phyloP scores from a whole-genome alignment of 2,888 invertebrate species.

The Altica lythri region DNA sequence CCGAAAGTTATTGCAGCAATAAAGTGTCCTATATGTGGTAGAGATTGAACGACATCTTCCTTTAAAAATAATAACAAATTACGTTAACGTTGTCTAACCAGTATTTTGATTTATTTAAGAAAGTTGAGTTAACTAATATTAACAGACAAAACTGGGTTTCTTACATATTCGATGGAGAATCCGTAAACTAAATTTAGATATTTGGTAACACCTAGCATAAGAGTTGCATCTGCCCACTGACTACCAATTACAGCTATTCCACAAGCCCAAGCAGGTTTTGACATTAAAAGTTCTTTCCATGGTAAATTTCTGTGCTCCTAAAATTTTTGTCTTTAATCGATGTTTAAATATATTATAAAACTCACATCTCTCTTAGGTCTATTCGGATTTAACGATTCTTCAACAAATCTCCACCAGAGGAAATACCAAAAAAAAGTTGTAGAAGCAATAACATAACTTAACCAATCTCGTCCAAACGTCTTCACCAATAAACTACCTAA shows the following conservation, averaged over 20 bases:
- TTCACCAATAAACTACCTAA: constrained; percentile 61
- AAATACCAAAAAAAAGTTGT: constrained; percentile 62
- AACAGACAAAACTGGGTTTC: constrained; percentile 1
- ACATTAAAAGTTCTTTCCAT: constrained; percentile 61
- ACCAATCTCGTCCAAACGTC: constrained; percentile 60
- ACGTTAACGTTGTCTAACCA: neutral
- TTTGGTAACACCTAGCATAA: constrained; percentile 64
- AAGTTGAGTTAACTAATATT: neutral
- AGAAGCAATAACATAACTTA: constrained; percentile 60
- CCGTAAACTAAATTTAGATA: constrained; percentile 65
- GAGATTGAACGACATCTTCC: constrained; percentile 62
- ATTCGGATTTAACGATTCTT: constrained; percentile 60
- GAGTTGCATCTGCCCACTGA: constrained; percentile 65
- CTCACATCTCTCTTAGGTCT: constrained; percentile 56
- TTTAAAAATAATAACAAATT: constrained; percentile 37
- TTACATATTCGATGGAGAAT: constrained; percentile 63
- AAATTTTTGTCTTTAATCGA: neutral
- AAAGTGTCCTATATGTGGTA: constrained; percentile 64
- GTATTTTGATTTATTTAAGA: neutral
- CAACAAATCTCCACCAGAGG: constrained; percentile 62
- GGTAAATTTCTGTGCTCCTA: constrained; percentile 58
- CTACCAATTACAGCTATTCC: constrained; percentile 64
- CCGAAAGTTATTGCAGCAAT: constrained; percentile 63
- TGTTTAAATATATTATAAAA: neutral
- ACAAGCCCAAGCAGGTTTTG: constrained; percentile 65